Conservation (phyloP, 2,113 vertebrate species). For the Peromyscus maniculatus region DNA sequence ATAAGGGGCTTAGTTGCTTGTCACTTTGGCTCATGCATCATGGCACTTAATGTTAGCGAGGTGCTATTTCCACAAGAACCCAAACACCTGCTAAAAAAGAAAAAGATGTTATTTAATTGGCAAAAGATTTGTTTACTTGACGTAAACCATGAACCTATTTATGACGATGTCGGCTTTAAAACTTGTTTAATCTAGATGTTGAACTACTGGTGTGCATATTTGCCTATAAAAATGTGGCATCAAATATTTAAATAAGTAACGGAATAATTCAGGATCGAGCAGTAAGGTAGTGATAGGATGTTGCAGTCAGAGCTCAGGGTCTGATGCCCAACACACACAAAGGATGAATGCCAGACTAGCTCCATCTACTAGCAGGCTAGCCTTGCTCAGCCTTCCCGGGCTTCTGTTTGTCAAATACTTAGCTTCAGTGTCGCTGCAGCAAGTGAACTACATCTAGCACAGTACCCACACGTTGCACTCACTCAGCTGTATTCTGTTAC, state of each 20-base stretch:
- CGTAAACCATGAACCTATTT: background rate
- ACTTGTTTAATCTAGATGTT: background rate
- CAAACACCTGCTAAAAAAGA: background rate
- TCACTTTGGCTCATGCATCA: background rate
- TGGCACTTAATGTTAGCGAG: background rate
- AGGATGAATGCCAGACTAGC: accelerated
- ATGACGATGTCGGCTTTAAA: background rate
- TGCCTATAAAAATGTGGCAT: background rate
- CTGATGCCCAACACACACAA: background rate
- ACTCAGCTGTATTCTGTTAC: background rate
- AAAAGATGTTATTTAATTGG: background rate
- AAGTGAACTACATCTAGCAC: background rate
- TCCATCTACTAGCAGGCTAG: background rate
- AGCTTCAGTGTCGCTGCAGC: background rate
- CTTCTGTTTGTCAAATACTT: background rate
- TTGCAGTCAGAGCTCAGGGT: background rate
- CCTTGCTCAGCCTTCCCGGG: no score
- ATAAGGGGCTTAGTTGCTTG: background rate
- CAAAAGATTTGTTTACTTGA: background rate
- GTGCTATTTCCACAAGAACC: background rate
- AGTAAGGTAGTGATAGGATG: background rate
- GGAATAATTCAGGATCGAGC: background rate
- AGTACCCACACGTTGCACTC: accelerated
- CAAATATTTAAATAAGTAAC: background rate
- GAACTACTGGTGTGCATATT: background rate